phyloP scores from a whole-genome alignment of 2,113 vertebrate genomes.

The Tenebrosternarchus preto region DNA sequence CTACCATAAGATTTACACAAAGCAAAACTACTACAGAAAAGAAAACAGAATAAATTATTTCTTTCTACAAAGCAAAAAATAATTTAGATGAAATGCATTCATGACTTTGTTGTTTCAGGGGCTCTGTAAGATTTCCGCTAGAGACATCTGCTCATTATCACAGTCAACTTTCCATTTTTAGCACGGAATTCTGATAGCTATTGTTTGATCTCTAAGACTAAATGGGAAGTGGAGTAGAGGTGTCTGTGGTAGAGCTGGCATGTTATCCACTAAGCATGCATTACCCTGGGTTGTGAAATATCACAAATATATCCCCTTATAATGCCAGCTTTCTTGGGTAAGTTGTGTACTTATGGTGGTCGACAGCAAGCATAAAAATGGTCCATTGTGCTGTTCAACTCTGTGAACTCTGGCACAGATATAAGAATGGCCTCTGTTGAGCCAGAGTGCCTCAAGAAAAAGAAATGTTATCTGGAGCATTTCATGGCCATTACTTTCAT shows the following conservation, averaged over 20 bases:
- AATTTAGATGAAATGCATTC: conserved; percentile 27
- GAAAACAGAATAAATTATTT: background rate
- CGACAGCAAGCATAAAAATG: conserved; percentile 41
- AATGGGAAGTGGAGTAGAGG: conserved; percentile 14
- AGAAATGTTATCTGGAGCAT: conserved; percentile 46
- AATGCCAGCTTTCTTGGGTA: conserved; percentile 20
- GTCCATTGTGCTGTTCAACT: conserved; percentile 53
- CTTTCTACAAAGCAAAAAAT: background rate
- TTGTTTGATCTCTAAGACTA: conserved; percentile 33
- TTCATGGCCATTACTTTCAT: conserved; percentile 40
- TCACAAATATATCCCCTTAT: conserved; percentile 43
- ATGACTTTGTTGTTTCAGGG: conserved; percentile 37
- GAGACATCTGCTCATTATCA: conserved; percentile 50
- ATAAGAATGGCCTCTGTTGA: conserved; percentile 48
- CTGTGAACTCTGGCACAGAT: conserved; percentile 49
- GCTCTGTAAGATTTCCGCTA: conserved; percentile 26
- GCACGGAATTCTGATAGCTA: conserved; percentile 35
- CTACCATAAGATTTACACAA: background rate
- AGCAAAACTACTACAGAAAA: too few species aligned
- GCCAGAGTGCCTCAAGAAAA: conserved; percentile 35
- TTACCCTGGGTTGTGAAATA: conserved; percentile 50
- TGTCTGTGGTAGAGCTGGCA: conserved; percentile 11
- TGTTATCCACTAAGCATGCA: conserved; percentile 45
- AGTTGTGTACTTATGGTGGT: conserved; percentile 39
- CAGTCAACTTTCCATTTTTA: conserved; percentile 50